These are phyloP conservation scores for Rhinogobio ventralis DNA, from an alignment of 2,797 vertebrate species.

Conservation along the genomic window DNA sequence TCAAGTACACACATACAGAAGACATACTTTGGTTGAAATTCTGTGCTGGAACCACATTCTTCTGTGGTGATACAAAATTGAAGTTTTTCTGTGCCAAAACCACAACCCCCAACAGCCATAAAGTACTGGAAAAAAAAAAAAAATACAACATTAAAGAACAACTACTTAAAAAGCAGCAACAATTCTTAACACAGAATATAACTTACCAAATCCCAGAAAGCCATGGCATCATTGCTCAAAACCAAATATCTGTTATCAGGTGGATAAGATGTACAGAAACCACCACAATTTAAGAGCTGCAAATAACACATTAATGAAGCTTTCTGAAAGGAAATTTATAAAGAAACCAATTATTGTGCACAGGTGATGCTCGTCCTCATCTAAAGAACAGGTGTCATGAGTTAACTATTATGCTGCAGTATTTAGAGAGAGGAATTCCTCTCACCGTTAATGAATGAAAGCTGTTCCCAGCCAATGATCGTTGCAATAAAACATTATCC, in stretches of 20 bases:
- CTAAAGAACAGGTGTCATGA: conserved; percentile 16
- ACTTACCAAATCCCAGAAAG: conserved; percentile 64
- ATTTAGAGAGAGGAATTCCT: not conserved
- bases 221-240: conserved; percentile 28
- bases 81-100: conserved; percentile 59
- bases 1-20: fast-evolving
- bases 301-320: fast-evolving
- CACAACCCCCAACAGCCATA: conserved; percentile 68
- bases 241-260: not conserved
- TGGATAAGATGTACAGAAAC: not conserved
- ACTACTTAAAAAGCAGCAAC: fast-evolving
- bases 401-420: not conserved
- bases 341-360: not conserved
- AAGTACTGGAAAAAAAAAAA: conserved; percentile 57
- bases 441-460: not conserved
- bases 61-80: conserved; percentile 55
- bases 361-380: conserved; percentile 51
- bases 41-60: conserved; percentile 59
- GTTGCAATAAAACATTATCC: not conserved
- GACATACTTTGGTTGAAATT: conserved; percentile 70
- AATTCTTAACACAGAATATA: not conserved
- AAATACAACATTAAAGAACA: not conserved
- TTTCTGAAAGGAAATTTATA: too few species aligned
- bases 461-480: not conserved
- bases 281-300: not conserved